Evolutionary conservation across 2,888 invertebrate genomes (phyloP), one percentile per base, ranked within the genome.

Genomic region (Dryobota labecula): DNA sequence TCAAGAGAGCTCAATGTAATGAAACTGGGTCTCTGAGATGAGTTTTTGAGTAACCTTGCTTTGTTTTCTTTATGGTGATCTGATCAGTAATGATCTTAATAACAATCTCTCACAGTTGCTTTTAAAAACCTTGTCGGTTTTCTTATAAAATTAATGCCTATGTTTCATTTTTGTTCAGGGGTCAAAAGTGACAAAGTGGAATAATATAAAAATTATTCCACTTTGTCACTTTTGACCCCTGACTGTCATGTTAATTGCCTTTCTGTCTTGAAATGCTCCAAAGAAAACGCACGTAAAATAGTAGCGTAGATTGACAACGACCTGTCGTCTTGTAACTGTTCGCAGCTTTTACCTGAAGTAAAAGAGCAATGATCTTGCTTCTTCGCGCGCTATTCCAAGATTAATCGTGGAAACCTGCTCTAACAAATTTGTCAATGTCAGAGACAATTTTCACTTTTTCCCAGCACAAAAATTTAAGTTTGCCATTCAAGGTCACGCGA

Each of bases 371-470:
- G 70, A 51, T 70, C 78, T 61, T 27, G 60, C 60, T 20, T 77
- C 43, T 76, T 43, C 82, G 51, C 30, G 60, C 36, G 60, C 58
- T 43, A 54, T 62, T 54, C 43, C n/a, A 47, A 65, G 64, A 41
- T 65, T 57, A 73, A 78, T 33, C 75, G 81, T 84, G 84, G 54
- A 62, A 84, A 64, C 62, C 33, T n/a, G n/a, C n/a, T 61, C 75
- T 51, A 47, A 56, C 53, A 62, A 65, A 81, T 79, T 76, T 51
- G 73, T 80, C 83, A 82, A 80, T 69, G 83, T 73, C 81, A 73
- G 20, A 68, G 63, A 78, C 57, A 68, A 78, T 82, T 80, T 80
- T 82, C 82, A 82, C 80, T 78, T 80, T 82, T 80, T 80, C 80
- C 73, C 78, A 80, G 56, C 33, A 33, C 64, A 71, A 51, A 74